Conservation (phyloP, 2,888 invertebrate species). For the Hirudinaria manillensis region DNA sequence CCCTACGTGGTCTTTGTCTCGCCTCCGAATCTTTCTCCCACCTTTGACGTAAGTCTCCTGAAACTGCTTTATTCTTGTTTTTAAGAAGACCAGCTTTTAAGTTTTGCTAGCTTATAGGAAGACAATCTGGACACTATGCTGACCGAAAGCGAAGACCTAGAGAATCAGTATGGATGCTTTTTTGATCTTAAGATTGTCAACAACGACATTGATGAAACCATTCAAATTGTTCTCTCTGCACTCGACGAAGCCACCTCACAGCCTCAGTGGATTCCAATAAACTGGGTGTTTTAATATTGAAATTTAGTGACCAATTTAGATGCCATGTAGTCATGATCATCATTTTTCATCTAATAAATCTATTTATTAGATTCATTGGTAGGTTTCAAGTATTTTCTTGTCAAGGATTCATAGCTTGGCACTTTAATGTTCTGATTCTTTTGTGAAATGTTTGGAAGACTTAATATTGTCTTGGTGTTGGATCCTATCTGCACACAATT, state of each 20-base stretch:
- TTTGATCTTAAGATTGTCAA: constrained; percentile 30
- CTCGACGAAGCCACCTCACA: constrained; percentile 1
- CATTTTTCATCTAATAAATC: background rate
- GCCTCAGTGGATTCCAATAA: constrained; percentile 30
- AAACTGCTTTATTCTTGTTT: background rate
- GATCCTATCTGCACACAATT: too few relatives aligned
- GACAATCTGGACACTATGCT: constrained; percentile 27
- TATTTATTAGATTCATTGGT: background rate
- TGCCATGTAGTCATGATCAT: background rate
- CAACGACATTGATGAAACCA: constrained; percentile 24
- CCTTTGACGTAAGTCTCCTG: constrained; percentile 23
- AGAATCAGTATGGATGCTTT: constrained; percentile 20
- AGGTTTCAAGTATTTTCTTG: too few relatives aligned
- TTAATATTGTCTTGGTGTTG: too few relatives aligned
- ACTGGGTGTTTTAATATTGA: constrained; percentile 22
- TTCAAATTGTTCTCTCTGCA: constrained; percentile 4
- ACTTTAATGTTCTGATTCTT: too few relatives aligned
- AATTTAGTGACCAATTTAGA: background rate
- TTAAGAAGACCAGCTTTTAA: background rate
- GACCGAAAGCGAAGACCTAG: constrained; percentile 25
- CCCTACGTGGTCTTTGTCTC: constrained; percentile 97
- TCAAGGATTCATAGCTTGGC: too few relatives aligned
- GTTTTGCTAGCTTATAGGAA: constrained; percentile 12
- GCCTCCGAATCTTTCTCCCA: constrained; percentile 62
- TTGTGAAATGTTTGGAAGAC: too few relatives aligned